Conservation (phyloP, 2,113 vertebrate genomes). For the Coracopsis vasa region DNA sequence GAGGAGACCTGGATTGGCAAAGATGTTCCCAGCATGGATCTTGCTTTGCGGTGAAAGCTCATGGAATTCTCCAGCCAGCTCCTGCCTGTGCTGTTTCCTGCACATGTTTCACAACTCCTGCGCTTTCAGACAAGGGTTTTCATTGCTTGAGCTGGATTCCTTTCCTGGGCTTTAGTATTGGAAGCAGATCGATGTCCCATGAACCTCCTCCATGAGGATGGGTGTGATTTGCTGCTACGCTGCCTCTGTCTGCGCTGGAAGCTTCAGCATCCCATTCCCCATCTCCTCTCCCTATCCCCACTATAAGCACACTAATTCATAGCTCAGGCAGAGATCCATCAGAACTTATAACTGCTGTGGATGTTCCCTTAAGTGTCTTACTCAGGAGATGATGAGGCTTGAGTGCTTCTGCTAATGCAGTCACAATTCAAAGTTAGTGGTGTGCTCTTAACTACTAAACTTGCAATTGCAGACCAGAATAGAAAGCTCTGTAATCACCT, state of each 20-base stretch:
- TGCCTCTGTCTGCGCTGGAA: neutral
- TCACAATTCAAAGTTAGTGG: neutral
- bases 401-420: constrained; percentile 31
- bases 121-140: neutral
- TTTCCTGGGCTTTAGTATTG: neutral
- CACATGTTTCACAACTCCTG: neutral
- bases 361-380: constrained; percentile 16
- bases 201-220: neutral
- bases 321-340: neutral
- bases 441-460: constrained; percentile 26
- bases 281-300: neutral
- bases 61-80: neutral
- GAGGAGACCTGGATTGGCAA: neutral
- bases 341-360: neutral
- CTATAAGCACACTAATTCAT: neutral
- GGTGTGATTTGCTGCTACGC: neutral
- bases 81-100: neutral
- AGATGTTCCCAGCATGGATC: neutral
- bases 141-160: neutral
- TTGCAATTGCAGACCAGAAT: neutral
- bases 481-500: neutral
- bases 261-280: neutral
- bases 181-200: neutral
- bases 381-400: neutral
- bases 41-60: neutral